Percentiles rank a stretch among this genome's conserved stretches.
Evolutionary conservation across 2,797 vertebrate species (phyloP).

Genomic region (Adelosebastes latens): DNA sequence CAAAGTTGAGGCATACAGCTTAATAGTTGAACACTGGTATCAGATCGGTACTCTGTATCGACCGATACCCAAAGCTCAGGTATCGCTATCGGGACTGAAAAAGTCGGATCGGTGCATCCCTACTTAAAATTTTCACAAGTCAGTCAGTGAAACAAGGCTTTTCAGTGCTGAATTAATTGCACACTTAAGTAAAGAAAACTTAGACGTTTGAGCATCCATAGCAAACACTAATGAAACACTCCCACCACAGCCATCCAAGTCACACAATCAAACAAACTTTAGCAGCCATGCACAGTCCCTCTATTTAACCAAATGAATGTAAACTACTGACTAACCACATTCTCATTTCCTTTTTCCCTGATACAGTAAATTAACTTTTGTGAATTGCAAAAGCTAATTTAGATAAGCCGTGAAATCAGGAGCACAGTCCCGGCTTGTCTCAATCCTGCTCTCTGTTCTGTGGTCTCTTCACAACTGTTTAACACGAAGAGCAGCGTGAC

Average conservation of each 20-base stretch:
- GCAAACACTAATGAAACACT: not conserved
- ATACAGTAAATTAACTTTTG: conserved; percentile 66
- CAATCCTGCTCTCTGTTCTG: not conserved
- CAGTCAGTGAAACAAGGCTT: not conserved
- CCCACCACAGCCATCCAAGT: not conserved
- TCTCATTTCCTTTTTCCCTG: conserved; percentile 45
- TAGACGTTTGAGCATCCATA: not conserved
- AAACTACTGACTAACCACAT: conserved; percentile 40
- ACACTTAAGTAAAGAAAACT: not conserved
- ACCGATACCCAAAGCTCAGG: no score
- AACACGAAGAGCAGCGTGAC: not conserved
- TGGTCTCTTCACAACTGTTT: not conserved
- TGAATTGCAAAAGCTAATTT: conserved; percentile 60
- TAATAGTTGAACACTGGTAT: fast-evolving
- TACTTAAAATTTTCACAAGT: not conserved
- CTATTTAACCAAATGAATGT: conserved; percentile 31
- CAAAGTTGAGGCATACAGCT: no score
- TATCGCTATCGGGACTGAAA: no score
- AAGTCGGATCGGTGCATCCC: no score
- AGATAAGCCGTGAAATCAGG: conserved; percentile 64
- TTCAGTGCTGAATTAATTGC: not conserved
- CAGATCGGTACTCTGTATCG: no score
- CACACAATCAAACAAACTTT: not conserved
- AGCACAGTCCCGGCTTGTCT: not conserved
- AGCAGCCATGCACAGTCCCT: not conserved